A percentile compares a stretch with the other conserved stretches of the same genome.
Evolutionary conservation across 2,113 vertebrate species (phyloP).

Genomic region (Rhipidura dahli): DNA sequence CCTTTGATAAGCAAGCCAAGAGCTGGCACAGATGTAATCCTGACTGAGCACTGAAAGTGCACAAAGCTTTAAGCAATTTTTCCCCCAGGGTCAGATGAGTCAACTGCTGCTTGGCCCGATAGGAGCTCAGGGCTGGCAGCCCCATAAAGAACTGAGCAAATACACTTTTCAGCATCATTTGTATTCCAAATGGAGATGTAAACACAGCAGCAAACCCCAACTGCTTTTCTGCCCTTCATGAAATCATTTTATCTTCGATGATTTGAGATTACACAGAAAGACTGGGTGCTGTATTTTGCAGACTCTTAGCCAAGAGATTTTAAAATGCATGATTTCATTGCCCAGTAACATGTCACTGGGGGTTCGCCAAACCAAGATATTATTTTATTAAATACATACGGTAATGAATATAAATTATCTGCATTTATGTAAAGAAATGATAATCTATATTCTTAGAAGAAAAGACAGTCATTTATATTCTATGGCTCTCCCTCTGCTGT

Average conservation of each 20-base stretch:
- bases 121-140: slow-evolving; percentile 13
- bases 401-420: background rate
- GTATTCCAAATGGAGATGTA: background rate
- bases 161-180: background rate
- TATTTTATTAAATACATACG: background rate
- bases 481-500: background rate
- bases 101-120: background rate
- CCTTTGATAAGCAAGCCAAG: background rate
- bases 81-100: slow-evolving; percentile 32
- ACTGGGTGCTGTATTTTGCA: background rate
- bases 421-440: background rate
- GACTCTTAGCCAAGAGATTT: background rate
- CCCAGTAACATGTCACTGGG: background rate
- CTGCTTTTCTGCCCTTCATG: background rate
- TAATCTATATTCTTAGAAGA: background rate
- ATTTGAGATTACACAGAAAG: background rate
- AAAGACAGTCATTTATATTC: background rate
- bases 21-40: background rate
- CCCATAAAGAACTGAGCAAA: background rate
- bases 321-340: background rate
- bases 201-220: background rate
- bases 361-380: background rate
- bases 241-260: background rate
- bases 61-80: background rate
- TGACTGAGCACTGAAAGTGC: background rate